A percentile compares a stretch with the other conserved stretches of the same genome.
Evolutionary conservation across 1,140 invertebrate genomes (phyloP).

Genomic region (Ceratitis capitata): DNA sequence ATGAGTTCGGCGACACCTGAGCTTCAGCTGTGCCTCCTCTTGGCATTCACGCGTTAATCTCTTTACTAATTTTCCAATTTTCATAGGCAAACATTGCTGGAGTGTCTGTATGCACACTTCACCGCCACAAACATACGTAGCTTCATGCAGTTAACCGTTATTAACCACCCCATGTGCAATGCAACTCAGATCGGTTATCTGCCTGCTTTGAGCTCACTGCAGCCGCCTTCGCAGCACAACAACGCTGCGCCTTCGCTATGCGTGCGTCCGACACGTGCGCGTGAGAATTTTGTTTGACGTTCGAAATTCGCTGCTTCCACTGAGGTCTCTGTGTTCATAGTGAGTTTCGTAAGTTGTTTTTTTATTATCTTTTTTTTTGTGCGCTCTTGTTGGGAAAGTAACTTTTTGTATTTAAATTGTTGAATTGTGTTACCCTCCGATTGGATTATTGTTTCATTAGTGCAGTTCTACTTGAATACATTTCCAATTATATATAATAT

Average conservation of each 20-base stretch:
- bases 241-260: neutral
- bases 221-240: neutral
- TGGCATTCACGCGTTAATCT: neutral
- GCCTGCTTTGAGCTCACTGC: neutral
- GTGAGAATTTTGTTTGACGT: neutral
- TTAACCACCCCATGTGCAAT: neutral
- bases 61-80: neutral
- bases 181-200: neutral
- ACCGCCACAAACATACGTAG: neutral
- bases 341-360: too few relatives aligned
- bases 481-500: too few relatives aligned
- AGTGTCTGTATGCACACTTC: neutral
- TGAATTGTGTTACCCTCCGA: neutral
- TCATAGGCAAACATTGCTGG: neutral
- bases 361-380: too few relatives aligned
- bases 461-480: neutral
- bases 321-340: too few relatives aligned
- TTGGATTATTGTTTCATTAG: constrained; percentile 13
- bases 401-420: neutral
- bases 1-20: neutral
- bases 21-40: neutral
- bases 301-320: neutral
- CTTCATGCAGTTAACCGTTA: neutral
- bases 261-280: constrained; percentile 20
- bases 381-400: neutral